These are phyloP conservation scores for Lucinisca nassula DNA, from an alignment of 2,888 invertebrate genomes.

Conservation along the genomic window DNA sequence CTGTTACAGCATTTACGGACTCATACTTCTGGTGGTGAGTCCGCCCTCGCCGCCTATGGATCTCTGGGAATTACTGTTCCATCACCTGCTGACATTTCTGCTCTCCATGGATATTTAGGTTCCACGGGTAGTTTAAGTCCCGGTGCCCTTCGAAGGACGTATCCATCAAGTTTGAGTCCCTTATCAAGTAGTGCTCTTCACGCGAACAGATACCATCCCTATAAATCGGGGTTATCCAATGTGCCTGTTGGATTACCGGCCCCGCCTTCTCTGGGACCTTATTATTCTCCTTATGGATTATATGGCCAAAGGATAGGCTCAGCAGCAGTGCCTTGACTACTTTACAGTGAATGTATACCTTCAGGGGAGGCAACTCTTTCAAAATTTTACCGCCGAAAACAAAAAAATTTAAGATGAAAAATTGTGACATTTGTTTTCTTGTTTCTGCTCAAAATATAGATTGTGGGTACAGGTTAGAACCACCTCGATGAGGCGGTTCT, in stretches of 20 bases:
- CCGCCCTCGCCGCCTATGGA: conserved; percentile 63
- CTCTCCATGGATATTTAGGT: conserved; percentile 58
- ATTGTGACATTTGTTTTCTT: too few relatives aligned
- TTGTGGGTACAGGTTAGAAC: too few relatives aligned
- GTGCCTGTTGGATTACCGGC: conserved; percentile 87
- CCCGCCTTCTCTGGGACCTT: conserved; percentile 91
- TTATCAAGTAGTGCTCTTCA: conserved; percentile 91
- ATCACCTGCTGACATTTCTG: conserved; percentile 48
- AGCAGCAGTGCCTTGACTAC: conserved; percentile 75
- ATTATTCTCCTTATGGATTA: conserved; percentile 96
- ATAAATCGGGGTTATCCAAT: conserved; percentile 91
- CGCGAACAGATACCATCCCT: conserved; percentile 97
- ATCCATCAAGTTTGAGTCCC: conserved; percentile 90
- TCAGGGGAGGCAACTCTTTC: too few relatives aligned
- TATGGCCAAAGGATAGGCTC: conserved; percentile 91
- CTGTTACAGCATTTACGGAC: conserved; percentile 97
- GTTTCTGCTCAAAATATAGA: too few relatives aligned
- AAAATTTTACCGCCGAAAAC: too few relatives aligned
- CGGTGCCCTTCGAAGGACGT: conserved; percentile 93
- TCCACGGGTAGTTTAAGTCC: conserved; percentile 86
- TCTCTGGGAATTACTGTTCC: conserved; percentile 67
- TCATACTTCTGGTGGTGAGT: conserved; percentile 91
- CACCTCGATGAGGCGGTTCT: too few relatives aligned
- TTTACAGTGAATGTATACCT: background rate
- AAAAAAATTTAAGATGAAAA: too few relatives aligned